phyloP scores from a whole-genome alignment of 2,113 vertebrate species.

The Cygnus atratus region DNA sequence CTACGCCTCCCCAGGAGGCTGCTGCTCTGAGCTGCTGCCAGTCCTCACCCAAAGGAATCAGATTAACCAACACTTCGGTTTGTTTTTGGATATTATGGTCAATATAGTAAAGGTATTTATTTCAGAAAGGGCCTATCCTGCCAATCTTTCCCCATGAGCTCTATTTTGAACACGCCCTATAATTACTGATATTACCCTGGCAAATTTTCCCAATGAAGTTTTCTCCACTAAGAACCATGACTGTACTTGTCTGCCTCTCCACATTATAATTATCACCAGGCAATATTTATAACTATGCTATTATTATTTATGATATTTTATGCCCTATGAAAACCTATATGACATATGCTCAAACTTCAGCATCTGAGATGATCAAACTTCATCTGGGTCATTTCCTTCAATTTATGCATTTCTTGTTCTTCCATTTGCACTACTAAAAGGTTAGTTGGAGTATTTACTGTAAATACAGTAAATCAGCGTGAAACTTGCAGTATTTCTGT shows the following conservation, averaged over 20 bases:
- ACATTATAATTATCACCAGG: constrained; percentile 59
- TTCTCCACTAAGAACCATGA: constrained; percentile 54
- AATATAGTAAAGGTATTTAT: constrained; percentile 57
- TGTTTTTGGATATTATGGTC: constrained; percentile 40
- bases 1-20: neutral
- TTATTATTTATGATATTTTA: constrained; percentile 56
- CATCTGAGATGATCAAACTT: neutral
- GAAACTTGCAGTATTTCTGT: neutral
- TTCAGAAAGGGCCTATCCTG: constrained; percentile 67
- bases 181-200: constrained; percentile 65
- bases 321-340: constrained; percentile 30
- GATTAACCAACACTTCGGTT: constrained; percentile 12
- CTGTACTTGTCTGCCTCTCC: constrained; percentile 57
- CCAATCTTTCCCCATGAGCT: constrained; percentile 62
- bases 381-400: neutral
- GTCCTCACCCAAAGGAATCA: neutral
- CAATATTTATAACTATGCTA: constrained; percentile 63
- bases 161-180: constrained; percentile 61
- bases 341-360: constrained; percentile 14
- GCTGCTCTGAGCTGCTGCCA: neutral
- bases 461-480: neutral
- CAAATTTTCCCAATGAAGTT: constrained; percentile 50
- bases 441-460: neutral
- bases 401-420: neutral
- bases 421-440: neutral